phyloP scores from a whole-genome alignment of 2,797 vertebrate genomes.

The Heterohyrax brucei region DNA sequence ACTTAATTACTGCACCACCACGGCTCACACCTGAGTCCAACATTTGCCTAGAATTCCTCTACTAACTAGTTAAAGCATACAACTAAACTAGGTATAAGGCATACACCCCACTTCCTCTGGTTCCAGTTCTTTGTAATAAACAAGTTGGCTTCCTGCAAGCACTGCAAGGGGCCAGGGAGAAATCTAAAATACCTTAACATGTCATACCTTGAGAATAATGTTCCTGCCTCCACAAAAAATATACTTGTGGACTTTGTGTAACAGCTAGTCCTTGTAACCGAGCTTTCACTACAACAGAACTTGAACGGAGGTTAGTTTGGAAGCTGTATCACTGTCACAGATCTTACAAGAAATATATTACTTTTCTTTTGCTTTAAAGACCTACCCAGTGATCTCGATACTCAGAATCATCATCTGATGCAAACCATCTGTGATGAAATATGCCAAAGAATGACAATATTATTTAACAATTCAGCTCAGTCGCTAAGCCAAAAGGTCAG shows the following conservation, averaged over 20 bases:
- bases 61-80: neutral
- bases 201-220: neutral
- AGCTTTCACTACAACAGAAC: neutral
- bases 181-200: neutral
- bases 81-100: neutral
- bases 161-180: neutral
- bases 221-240: neutral
- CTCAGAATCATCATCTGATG: neutral
- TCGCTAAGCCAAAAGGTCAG: no score
- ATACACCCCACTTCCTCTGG: neutral
- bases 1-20: no score
- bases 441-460: neutral
- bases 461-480: neutral
- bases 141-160: neutral
- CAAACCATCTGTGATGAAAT: neutral
- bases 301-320: neutral
- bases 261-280: neutral
- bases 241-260: neutral
- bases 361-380: neutral
- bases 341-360: neutral
- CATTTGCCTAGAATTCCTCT: neutral
- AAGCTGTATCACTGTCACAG: neutral
- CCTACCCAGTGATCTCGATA: neutral
- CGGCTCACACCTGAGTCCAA: no score
- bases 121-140: neutral